phyloP scores from a whole-genome alignment of 2,888 invertebrate species.

The Scaptomyza polygonia region DNA sequence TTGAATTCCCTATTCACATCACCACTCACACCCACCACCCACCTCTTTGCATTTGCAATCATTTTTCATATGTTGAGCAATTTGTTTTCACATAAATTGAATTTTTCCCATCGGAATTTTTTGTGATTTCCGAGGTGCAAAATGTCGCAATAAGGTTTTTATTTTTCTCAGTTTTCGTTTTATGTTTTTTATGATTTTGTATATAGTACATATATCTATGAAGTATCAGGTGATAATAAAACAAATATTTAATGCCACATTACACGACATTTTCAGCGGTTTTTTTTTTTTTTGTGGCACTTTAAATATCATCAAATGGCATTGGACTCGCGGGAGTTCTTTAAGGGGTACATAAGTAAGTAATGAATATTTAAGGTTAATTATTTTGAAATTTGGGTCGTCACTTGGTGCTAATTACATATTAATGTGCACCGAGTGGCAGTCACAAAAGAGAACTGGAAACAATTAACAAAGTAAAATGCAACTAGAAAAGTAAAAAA shows the following conservation, averaged over 20 bases:
- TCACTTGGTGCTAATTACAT: conserved; percentile 52
- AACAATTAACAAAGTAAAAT: too few relatives aligned
- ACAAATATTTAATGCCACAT: conserved; percentile 33
- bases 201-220: background rate
- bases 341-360: conserved; percentile 12
- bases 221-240: conserved; percentile 44
- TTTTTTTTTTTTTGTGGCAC: conserved; percentile 43
- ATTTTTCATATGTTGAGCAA: conserved; percentile 70
- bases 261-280: conserved; percentile 42
- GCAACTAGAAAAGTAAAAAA: too few relatives aligned
- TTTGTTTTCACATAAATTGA: conserved; percentile 61
- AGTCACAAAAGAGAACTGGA: too few relatives aligned
- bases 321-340: conserved; percentile 60
- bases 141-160: conserved; percentile 46
- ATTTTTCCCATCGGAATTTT: conserved; percentile 33
- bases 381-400: conserved; percentile 41
- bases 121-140: conserved; percentile 39
- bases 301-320: conserved; percentile 73
- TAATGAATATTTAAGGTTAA: conserved; percentile 34
- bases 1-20: background rate
- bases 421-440: conserved; percentile 47
- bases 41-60: conserved; percentile 54
- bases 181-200: background rate
- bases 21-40: background rate
- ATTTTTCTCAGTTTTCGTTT: too few relatives aligned